These are phyloP conservation scores for Helicoverpa armigera DNA, from an alignment of 1,140 invertebrate species.

Conservation along the genomic window DNA sequence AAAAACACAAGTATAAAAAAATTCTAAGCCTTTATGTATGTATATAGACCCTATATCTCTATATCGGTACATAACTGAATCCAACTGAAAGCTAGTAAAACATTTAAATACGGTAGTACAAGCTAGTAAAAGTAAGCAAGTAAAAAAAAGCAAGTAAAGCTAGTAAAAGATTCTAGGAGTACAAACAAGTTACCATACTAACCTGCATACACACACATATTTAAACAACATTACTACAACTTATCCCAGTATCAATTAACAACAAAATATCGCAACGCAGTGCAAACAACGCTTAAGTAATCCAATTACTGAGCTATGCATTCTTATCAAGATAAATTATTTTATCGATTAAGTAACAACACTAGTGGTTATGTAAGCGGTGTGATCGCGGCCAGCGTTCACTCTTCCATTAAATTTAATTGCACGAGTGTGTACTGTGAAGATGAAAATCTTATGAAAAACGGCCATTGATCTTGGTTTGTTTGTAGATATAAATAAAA, in stretches of 20 bases:
- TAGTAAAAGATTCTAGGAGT: not conserved
- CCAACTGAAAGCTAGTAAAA: no score
- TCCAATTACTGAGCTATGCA: slow-evolving; percentile 55
- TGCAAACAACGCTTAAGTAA: slow-evolving; percentile 58
- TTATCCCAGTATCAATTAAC: not conserved
- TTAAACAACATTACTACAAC: not conserved
- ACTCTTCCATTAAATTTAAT: slow-evolving; percentile 78
- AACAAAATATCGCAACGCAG: slow-evolving; percentile 46
- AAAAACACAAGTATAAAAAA: no score
- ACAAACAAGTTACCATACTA: not conserved
- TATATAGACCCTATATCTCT: no score
- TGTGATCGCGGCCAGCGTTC: slow-evolving; percentile 60
- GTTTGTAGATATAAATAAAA: no score
- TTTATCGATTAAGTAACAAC: slow-evolving; percentile 62
- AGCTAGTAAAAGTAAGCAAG: no score
- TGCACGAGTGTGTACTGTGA: slow-evolving; percentile 55
- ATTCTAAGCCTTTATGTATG: no score
- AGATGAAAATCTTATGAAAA: slow-evolving; percentile 26
- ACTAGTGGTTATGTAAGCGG: slow-evolving; percentile 60
- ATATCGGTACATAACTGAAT: no score
- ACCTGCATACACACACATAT: not conserved
- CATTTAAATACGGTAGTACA: no score
- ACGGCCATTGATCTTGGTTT: not conserved
- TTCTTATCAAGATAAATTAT: slow-evolving; percentile 61
- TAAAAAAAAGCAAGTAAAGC: no score